Base-by-base conservation (phyloP, 2,888 invertebrate genomes). In the Ectobius pallidus region DNA sequence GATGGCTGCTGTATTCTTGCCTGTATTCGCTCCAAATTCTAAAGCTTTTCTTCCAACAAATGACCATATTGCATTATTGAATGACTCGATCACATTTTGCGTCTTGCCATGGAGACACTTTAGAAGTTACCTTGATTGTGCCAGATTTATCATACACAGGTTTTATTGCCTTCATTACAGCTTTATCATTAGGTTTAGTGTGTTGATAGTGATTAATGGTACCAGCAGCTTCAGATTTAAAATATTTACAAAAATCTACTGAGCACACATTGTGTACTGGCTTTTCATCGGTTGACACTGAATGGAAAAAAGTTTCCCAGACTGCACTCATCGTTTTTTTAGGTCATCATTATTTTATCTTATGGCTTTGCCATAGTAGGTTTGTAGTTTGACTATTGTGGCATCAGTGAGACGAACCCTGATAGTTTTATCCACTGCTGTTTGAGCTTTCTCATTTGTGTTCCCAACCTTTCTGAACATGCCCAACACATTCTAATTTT, bases 381-480 rank as follows among this genome's bases (percentile, higher is more conserved):
- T 61, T 7, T 27, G 22, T 16, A 63, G 27, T 16, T 16, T 7
- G 34, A 34, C 32, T 39, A 63, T 63, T 2, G 27, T 30, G 18
- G 22, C 22, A 32, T 34, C 34, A 34, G 16, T 30, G 22, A 63
- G 42, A 1, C 34, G 63, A 55, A 20, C 20, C 22, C 3, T 22
- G 55, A 55, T 22, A 22, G 34, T 30, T 34, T 63, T 34, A 16
- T 39, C 39, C 27, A 22, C 7, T 34, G 18, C 22, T 46, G 46
- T 20, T 52, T 68, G 0, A 72, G 18, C 16, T 42, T 44, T 46
- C 65, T 58, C 34, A 71, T 22, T n/a, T 61, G 14, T 11, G 49
- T 44, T 14, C 34, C 71, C 49, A 71, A 46, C 4, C 65, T 44
- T 49, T 71, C 46, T 42, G n/a, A n/a, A n/a, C n/a, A n/a, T n/a